These are phyloP conservation scores for Lithobates pipiens DNA, from an alignment of 2,797 vertebrate genomes.

Conservation along the genomic window DNA sequence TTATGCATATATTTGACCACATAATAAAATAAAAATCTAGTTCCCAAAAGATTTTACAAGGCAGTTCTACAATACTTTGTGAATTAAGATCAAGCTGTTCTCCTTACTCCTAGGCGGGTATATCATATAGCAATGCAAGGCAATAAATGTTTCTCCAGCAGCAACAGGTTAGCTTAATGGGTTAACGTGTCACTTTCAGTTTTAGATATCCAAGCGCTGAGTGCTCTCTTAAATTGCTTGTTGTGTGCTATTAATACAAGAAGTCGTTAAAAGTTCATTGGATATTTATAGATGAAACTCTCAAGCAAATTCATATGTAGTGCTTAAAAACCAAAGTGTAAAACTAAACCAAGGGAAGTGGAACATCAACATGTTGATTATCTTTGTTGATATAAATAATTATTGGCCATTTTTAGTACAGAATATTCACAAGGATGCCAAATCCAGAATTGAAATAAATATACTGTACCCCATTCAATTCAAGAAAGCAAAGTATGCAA, in stretches of 20 bases:
- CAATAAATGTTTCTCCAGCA: background rate
- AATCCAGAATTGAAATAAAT: background rate
- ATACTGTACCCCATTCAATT: no score
- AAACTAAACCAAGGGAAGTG: constrained; percentile 67
- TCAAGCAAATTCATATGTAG: constrained; percentile 71
- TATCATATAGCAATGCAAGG: background rate
- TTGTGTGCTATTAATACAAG: constrained; percentile 78
- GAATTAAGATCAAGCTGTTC: background rate
- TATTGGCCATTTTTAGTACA: no score
- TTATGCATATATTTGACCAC: background rate
- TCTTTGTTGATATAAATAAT: background rate
- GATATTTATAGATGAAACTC: constrained; percentile 79
- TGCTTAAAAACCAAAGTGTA: constrained; percentile 75
- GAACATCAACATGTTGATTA: constrained; percentile 6
- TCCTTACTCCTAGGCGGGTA: background rate
- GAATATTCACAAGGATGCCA: no score
- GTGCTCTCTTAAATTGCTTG: constrained; percentile 69
- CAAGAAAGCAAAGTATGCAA: no score
- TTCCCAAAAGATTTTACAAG: background rate
- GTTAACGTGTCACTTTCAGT: constrained; percentile 43
- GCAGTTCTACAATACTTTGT: background rate
- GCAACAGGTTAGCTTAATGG: constrained; percentile 23
- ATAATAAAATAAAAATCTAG: background rate
- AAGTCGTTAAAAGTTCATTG: constrained; percentile 79
- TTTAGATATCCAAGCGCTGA: constrained; percentile 26